Conservation (phyloP, 2,797 vertebrate species). For the Lophura swinhoii region DNA sequence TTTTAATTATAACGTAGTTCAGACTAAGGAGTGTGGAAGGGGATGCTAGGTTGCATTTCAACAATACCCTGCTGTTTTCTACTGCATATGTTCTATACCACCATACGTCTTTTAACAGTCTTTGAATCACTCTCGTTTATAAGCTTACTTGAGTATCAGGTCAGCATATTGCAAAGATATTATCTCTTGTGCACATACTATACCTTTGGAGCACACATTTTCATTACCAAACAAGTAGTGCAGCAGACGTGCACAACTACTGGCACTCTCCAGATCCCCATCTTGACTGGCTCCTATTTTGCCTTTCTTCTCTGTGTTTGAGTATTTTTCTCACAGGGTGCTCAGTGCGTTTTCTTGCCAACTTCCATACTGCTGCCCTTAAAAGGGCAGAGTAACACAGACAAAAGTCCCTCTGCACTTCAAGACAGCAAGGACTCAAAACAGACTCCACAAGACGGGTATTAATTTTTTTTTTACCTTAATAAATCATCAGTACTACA, state of each 20-base stretch:
- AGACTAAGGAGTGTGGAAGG: neutral
- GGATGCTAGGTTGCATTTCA: neutral
- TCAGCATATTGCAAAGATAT: neutral
- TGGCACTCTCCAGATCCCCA: neutral
- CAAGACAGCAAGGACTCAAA: slow-evolving; percentile 43
- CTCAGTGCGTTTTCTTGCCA: slow-evolving; percentile 57
- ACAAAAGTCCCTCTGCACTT: slow-evolving; percentile 53
- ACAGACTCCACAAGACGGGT: slow-evolving; percentile 35
- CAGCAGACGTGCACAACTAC: neutral
- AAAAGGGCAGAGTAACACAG: slow-evolving; percentile 59
- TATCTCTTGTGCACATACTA: neutral
- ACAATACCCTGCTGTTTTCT: neutral
- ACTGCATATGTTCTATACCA: neutral
- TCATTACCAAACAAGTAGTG: neutral
- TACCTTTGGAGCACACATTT: neutral
- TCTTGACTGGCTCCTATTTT: slow-evolving; percentile 6
- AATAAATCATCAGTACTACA: slow-evolving; percentile 39
- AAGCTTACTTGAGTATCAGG: neutral
- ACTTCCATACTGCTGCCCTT: slow-evolving; percentile 60
- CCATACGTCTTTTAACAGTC: neutral
- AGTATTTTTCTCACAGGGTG: slow-evolving; percentile 64
- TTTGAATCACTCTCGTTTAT: neutral
- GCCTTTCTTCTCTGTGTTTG: neutral
- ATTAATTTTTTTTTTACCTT: slow-evolving; percentile 32
- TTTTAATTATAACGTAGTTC: neutral